Base-by-base conservation (phyloP, 2,113 vertebrate species). In the Lipophrys pholis region DNA sequence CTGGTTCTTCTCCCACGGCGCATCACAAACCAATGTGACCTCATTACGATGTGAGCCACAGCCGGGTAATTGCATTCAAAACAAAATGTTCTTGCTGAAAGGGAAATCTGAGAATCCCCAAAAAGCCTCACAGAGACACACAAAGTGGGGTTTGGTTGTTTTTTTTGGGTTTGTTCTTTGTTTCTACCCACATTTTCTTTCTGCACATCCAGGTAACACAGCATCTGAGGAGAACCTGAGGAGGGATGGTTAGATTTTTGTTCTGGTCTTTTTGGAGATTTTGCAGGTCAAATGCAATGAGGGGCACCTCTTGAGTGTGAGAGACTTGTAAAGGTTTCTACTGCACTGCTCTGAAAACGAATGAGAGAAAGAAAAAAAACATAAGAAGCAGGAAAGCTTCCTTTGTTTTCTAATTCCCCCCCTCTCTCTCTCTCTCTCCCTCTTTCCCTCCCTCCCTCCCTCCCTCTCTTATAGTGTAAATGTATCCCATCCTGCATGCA, bases 21-120 rank as follows among this genome's bases (percentile, higher is more conserved):
- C 56, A 78, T 84, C 85, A 75, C 63, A 71, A 78, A 76, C 73
- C 73, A 74, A 82, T 78, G 78, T 80, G 81, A 87, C 82, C 82
- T 83, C 81, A 82, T 89, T 90, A 83, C 30, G 52, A 73, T 6
- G 36, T 82, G 69, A 84, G 71, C 71, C 86, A 81, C 71, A 75
- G 84, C 67, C 67, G 42, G 54, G 68, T 79, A 81, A 88, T 63
- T 79, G 82, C 69, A 57, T 71, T 68, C 50, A 72, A 80, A 83
- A 79, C 70, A 68, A 71, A 75, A 75, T 49, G 63, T 41, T 84
- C 38, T 54, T 53, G 66, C 74, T 69, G 54, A 81, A 56, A 68
- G 65, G 50, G 56, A 76, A 61, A 77, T 67, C 59, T 73, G 68
- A 69, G 11, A 65, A 57, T 52, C n/a, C n/a, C 35, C 14, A 46